Evolutionary conservation across 2,113 vertebrate genomes (phyloP).

Genomic region (Atrichornis clamosus): DNA sequence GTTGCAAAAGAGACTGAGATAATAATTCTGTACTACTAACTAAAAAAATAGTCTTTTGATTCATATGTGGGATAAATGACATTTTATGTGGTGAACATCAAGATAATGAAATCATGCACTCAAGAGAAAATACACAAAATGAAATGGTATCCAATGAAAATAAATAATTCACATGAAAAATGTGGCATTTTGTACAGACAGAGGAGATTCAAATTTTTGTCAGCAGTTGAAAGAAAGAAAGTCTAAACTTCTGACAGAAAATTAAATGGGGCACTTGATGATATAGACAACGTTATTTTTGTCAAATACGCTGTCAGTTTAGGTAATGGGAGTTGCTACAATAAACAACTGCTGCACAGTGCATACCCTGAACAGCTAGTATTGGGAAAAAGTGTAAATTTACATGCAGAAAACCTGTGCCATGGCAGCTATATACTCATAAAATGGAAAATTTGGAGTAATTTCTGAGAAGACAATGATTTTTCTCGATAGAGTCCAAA

Average conservation of each 20-base stretch:
- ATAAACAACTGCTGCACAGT: not conserved
- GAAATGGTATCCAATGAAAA: not conserved
- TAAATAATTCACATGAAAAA: not conserved
- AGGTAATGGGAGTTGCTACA: not conserved
- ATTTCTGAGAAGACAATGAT: not conserved
- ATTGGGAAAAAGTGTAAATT: not conserved
- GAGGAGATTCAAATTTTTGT: not conserved
- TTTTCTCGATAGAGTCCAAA: not conserved
- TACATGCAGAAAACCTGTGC: not conserved
- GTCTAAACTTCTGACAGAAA: conserved; percentile 9
- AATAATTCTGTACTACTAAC: not conserved
- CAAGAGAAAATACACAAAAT: not conserved
- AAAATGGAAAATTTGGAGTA: not conserved
- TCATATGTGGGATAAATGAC: not conserved
- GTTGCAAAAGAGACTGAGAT: not conserved
- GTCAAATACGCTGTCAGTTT: not conserved
- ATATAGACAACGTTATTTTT: not conserved
- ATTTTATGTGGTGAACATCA: not conserved
- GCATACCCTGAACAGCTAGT: not conserved
- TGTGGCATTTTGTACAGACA: not conserved
- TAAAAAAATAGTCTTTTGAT: not conserved
- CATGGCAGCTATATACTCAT: not conserved
- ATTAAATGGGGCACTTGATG: not conserved
- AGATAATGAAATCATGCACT: not conserved
- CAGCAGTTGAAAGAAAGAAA: not conserved